Evolutionary conservation across 2,113 vertebrate genomes (phyloP), one percentile per base, ranked within the genome.

Genomic region (Catharus fuscescens): DNA sequence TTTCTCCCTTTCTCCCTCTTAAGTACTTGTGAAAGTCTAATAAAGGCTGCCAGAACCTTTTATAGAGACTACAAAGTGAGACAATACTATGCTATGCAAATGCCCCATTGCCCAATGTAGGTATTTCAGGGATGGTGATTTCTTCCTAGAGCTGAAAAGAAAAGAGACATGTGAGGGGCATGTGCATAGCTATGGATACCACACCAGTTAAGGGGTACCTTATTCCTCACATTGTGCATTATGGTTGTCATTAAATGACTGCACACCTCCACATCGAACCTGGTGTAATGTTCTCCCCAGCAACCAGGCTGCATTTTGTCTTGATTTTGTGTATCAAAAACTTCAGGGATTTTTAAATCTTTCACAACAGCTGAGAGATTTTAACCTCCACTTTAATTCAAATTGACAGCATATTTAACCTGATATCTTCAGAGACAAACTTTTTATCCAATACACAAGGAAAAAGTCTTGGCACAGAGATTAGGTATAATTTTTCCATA

Each of bases 21-120:
- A 89, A 94, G 20, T 56, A 42, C 17, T 93, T 78, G 8, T 36
- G 11, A 80, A 84, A 80, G n/a, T 65, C 10, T 73, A 25, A 69
- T 38, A 87, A 92, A 78, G 23, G 15, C 6, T 50, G 47, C 32
- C 54, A 72, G 50, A 59, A 60, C 6, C 9, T 60, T 86, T 89
- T 52, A 36, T 4, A 42, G 29, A 77, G 14, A 93, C 29, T 34
- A 69, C 54, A 52, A 73, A 72, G 24, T 44, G 80, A 80, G 20
- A 78, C 28, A 73, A 64, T 42, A 44, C n/a, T 53, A 5, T 32
- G 29, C 77, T 81, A 70, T 34, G 69, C 19, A 82, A 89, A 54
- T 26, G 6, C 5, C 5, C 17, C 32, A 34, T 38, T 69, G 32
- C 7, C 38, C 0, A 3, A 23, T 0, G 0, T 6, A 65, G 16